These are phyloP conservation scores for Hydrophis major DNA, from an alignment of 2,797 vertebrate genomes.

Conservation along the genomic window DNA sequence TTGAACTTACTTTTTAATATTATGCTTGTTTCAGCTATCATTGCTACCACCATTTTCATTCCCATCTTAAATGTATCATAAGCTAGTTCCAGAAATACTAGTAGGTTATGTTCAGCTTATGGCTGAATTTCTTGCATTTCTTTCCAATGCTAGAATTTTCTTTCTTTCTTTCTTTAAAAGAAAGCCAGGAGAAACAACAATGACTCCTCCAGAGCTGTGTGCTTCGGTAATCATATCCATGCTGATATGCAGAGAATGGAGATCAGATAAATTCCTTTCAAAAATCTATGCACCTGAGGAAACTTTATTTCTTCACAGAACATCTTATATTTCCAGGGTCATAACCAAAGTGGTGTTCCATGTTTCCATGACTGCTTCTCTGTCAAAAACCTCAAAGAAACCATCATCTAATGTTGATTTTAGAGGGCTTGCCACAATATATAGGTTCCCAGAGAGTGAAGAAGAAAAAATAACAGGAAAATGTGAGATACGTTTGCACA, in stretches of 20 bases:
- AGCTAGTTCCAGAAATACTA: neutral
- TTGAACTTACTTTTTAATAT: neutral
- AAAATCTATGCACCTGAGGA: neutral
- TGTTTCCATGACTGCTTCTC: neutral
- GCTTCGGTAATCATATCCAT: neutral
- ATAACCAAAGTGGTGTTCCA: neutral
- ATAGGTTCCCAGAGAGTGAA: too few species aligned
- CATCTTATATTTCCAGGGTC: neutral
- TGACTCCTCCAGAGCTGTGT: neutral
- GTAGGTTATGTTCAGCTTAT: neutral
- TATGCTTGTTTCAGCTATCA: neutral
- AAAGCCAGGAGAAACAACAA: neutral
- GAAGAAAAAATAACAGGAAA: neutral
- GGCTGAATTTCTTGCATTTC: neutral
- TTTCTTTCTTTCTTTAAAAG: neutral
- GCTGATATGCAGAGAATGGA: neutral
- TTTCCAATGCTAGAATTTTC: neutral
- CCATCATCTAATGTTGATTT: neutral
- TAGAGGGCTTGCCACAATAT: neutral
- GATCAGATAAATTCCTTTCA: neutral
- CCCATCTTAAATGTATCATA: neutral
- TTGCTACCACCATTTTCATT: neutral
- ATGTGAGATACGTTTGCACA: neutral
- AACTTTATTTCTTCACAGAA: neutral
- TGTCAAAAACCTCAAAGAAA: neutral